Base-by-base conservation (phyloP, 2,797 vertebrate species). In the Pangasius sanitwongsei region DNA sequence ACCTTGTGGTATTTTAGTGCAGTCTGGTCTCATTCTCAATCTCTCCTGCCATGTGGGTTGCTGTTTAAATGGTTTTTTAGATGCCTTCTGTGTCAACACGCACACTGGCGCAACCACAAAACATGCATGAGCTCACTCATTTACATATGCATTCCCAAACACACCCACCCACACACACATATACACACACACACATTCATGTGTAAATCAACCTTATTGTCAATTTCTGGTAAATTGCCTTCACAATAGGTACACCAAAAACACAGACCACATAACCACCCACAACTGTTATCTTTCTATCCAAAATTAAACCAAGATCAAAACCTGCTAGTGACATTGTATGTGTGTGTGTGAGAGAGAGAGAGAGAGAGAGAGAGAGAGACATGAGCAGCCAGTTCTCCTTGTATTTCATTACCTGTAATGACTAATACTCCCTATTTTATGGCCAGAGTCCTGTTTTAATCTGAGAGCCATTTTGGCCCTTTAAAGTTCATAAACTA, bases 371-470 rank as follows among this genome's bases (percentile, higher is more conserved):
- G 20, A 37, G 20, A 59, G 31, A 82, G 18, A 59, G 31, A 82
- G 25, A 48, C 93, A 83, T 78, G n/a, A 88, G 48, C 85, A 87
- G 74, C 87, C 70, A 59, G n/a, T 80, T 50, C 18, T 89, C 78
- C 85, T 69, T 89, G 90, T 92, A 87, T 93, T 93, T 88, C 94
- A 94, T 94, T 92, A 90, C 92, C 94, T 93, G 93, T 95, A 94
- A 95, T 92, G 93, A 94, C 92, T 86, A 89, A 63, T 93, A 57
- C 93, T 93, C 93, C 94, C 95, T 96, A 93, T 96, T 96, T 97
- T 95, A 96, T 96, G 95, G 96, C 96, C 96, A 96, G 95, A 96
- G 95, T 95, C 95, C 94, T 90, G 90, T 90, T 91, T 92, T 94
- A 91, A 93, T 94, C 90, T 72, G 63, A 94, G 90, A 95, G 92